Conservation (phyloP, 1,140 invertebrate species). For the Dendroctonus ponderosae region DNA sequence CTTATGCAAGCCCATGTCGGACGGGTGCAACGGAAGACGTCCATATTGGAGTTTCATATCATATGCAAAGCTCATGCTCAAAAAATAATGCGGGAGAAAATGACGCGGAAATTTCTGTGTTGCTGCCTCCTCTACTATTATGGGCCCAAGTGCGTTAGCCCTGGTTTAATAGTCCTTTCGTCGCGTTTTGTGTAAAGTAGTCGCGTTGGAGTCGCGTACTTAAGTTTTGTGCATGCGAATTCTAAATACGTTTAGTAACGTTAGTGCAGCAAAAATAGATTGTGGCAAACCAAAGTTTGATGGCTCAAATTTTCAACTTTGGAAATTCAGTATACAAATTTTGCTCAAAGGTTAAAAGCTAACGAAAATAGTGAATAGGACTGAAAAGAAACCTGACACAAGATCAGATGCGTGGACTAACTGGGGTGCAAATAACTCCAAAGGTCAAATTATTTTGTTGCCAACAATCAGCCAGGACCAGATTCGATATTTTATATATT, state of each 20-base stretch:
- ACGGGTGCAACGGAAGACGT: too few species aligned
- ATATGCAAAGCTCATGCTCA: too few species aligned
- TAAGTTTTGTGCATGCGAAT: too few species aligned
- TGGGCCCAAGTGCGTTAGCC: not conserved
- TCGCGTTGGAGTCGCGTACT: not conserved
- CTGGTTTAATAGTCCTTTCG: too few species aligned
- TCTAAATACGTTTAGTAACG: not conserved
- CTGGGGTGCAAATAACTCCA: constrained; percentile 32
- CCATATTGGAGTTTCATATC: too few species aligned
- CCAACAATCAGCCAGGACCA: constrained; percentile 39
- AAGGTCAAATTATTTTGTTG: constrained; percentile 39
- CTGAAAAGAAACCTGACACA: constrained; percentile 4
- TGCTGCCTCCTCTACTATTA: too few species aligned
- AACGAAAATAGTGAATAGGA: constrained; percentile 18
- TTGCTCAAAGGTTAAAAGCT: constrained; percentile 25
- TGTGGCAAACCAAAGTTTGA: constrained; percentile 22
- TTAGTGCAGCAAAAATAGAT: constrained; percentile 5
- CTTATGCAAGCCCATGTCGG: too few species aligned
- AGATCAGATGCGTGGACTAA: constrained; percentile 5
- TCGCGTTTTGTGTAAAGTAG: not conserved
- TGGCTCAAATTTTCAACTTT: constrained; percentile 30
- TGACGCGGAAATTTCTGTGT: too few species aligned
- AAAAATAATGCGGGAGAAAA: too few species aligned
- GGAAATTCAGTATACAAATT: constrained; percentile 31
- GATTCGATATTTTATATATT: constrained; percentile 46